Percentiles rank a stretch among this genome's conserved stretches.
phyloP scores from a whole-genome alignment of 2,888 invertebrate genomes.

The Parasteatoda lunata region DNA sequence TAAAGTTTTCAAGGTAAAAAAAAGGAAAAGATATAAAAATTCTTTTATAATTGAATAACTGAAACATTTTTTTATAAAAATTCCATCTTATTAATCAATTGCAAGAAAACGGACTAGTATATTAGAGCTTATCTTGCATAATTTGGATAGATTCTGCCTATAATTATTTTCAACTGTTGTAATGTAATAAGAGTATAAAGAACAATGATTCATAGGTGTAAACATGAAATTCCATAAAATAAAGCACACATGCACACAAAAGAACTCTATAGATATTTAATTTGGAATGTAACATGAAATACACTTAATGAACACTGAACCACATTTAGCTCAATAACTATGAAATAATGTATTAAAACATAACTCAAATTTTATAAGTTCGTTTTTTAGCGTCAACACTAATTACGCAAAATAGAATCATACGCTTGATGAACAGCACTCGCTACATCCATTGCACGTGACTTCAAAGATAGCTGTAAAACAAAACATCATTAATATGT shows the following conservation, averaged over 20 bases:
- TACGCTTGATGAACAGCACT: conserved; percentile 92
- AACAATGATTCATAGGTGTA: not conserved
- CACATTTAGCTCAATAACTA: conserved; percentile 38
- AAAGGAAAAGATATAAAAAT: too few species aligned
- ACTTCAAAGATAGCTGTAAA: conserved; percentile 84
- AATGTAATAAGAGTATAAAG: too few species aligned
- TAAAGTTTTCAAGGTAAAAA: too few species aligned
- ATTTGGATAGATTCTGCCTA: too few species aligned
- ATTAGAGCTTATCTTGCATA: too few species aligned
- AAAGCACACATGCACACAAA: not conserved
- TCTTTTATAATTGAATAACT: too few species aligned
- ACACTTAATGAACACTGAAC: conserved; percentile 8
- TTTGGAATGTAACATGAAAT: conserved; percentile 55
- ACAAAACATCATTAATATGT: not conserved
- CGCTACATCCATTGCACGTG: conserved; percentile 93
- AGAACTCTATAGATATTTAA: conserved; percentile 47
- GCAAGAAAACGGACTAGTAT: too few species aligned
- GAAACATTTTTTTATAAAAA: too few species aligned
- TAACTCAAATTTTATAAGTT: conserved; percentile 20
- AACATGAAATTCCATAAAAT: not conserved
- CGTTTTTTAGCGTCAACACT: not conserved
- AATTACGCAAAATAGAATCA: conserved; percentile 83
- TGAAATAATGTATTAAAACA: conserved; percentile 24
- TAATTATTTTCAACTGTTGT: too few species aligned
- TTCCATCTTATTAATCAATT: too few species aligned